Conservation (phyloP, 2,888 invertebrate genomes). For the Enchytraeus crypticus region DNA sequence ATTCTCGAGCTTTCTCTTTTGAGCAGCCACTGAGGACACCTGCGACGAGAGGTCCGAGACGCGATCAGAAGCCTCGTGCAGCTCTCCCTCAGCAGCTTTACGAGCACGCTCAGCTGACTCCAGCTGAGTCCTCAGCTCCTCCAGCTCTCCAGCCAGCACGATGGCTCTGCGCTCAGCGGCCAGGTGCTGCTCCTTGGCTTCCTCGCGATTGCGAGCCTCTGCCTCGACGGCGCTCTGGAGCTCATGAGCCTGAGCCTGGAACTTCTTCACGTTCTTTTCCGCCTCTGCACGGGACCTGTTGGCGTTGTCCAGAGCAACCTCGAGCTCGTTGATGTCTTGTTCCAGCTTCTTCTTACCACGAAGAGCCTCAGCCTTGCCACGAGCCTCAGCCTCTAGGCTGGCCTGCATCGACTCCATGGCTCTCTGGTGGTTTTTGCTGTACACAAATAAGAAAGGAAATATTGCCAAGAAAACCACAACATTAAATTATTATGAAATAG, state of each 20-base stretch:
- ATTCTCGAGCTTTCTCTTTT: constrained; percentile 98
- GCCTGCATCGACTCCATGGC: constrained; percentile 99
- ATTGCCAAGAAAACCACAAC: too few species aligned
- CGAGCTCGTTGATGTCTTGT: too few species aligned
- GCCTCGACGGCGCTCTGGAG: neutral
- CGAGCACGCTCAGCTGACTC: constrained; percentile 90
- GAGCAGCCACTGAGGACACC: constrained; percentile 83
- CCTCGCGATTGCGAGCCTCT: constrained; percentile 93
- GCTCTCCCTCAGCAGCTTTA: constrained; percentile 93
- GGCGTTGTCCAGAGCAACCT: too few species aligned
- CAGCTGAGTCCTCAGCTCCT: constrained; percentile 90
- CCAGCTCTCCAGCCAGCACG: too few species aligned
- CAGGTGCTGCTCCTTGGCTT: constrained; percentile 92
- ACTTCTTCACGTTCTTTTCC: constrained; percentile 98
- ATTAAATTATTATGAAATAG: too few species aligned
- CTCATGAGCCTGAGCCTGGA: constrained; percentile 56
- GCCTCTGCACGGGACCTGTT: constrained; percentile 97
- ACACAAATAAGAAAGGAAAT: too few species aligned
- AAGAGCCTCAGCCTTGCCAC: too few species aligned
- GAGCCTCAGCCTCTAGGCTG: too few species aligned
- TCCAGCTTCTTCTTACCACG: too few species aligned
- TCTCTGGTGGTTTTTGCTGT: constrained; percentile 96
- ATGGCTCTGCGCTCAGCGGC: constrained; percentile 95
- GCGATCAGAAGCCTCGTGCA: constrained; percentile 94
- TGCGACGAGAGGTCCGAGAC: constrained; percentile 92